Base-by-base conservation (phyloP, 2,888 invertebrate genomes). In the Aplocera efformata region DNA sequence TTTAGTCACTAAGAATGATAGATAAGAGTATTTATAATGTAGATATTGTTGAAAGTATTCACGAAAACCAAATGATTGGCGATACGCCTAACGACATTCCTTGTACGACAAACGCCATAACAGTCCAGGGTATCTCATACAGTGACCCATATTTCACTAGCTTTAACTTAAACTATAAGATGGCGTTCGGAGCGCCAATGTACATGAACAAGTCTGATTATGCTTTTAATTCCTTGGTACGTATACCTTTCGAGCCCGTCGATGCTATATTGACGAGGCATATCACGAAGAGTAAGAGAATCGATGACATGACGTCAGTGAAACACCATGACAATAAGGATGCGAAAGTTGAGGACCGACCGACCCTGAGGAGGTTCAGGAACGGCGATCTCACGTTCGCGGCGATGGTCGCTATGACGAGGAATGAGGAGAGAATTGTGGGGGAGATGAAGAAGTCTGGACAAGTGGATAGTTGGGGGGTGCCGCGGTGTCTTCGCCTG, bases 161-260 rank as follows among this genome's bases (percentile, higher is more conserved):
- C 89, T 89, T 89, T 89, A 89, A 89, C 83, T 85, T 88, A 85
- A 88, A 86, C 67, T 82, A 84, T 86, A 88, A 88, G 86, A 84
- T 86, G 86, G 88, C 82, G 86, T 85, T 77, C 51, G 79, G 76
- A 79, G 82, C 84, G 84, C 88, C 85, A 74, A 79, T 82, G 83
- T 83, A 86, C 84, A 84, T 85, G 84, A 88, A 89, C 88, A 89
- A 89, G 89, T 89, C 89, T 89, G 89, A 89, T 89, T 89, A 89
- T 86, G 88, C 89, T 89, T 89, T 89, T 89, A 89, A 89, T 85
- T 81, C 86, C 82, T 88, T 85, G 81, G 86, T 88, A 88, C 85
- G 81, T 89, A 82, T 80, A 84, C 78, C 74, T 78, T 76, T 82
- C 79, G 86, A 85, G 81, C 80, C 82, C 84, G 81, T 79, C 77